A percentile compares a stretch with the other conserved stretches of the same genome.
phyloP scores from a whole-genome alignment of 2,888 invertebrate species.

The Lasius platythorax region DNA sequence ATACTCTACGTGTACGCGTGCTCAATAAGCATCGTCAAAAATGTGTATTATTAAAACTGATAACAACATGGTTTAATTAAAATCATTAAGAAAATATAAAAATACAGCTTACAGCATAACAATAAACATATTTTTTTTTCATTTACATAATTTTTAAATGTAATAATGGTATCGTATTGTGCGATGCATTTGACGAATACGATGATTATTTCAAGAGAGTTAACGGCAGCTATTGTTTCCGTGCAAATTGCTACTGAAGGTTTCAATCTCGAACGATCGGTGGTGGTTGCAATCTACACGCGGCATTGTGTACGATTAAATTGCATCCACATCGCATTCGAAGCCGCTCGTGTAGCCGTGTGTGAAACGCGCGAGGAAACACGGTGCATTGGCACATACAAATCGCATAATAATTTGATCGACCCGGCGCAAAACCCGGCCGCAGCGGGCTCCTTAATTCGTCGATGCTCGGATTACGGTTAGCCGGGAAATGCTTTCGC shows the following conservation, averaged over 20 bases:
- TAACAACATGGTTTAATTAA: neutral
- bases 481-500: slow-evolving; percentile 67
- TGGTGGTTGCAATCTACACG: slow-evolving; percentile 26
- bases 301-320: slow-evolving; percentile 40
- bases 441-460: slow-evolving; percentile 69
- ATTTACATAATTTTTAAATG: neutral
- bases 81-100: neutral
- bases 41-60: neutral
- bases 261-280: slow-evolving; percentile 22
- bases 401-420: slow-evolving; percentile 69
- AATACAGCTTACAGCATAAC: neutral
- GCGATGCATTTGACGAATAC: neutral
- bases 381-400: slow-evolving; percentile 45
- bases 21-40: neutral
- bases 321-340: slow-evolving; percentile 10
- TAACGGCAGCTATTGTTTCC: slow-evolving; percentile 19
- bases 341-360: neutral
- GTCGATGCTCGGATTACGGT: slow-evolving; percentile 72
- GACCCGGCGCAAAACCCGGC: slow-evolving; percentile 37
- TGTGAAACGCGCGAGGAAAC: slow-evolving; percentile 27
- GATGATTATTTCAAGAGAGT: slow-evolving; percentile 33
- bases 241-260: slow-evolving; percentile 30
- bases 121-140: neutral
- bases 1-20: neutral
- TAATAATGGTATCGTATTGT: neutral